Evolutionary conservation across 2,113 vertebrate species (phyloP).

Genomic region (Plecturocebus donacophilus): DNA sequence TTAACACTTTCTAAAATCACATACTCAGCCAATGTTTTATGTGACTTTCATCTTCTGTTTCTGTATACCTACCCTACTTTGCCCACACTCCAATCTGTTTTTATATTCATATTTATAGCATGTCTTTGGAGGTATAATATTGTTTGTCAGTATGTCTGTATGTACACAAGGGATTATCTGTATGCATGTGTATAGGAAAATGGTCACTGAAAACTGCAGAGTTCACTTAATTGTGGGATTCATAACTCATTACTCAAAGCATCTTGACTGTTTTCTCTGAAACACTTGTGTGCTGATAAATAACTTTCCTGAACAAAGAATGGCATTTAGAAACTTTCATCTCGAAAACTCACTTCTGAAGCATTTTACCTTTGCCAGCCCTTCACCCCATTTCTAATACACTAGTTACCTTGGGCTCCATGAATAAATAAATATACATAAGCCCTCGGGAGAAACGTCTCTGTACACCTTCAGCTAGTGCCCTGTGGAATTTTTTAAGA

Average conservation of each 20-base stretch:
- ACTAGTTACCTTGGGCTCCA: conserved; percentile 42
- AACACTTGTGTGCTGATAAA: neutral
- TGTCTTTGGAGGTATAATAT: neutral
- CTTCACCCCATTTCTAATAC: conserved; percentile 3
- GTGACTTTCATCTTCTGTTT: neutral
- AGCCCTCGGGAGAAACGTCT: conserved; percentile 55
- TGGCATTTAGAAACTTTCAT: neutral
- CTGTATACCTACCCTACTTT: neutral
- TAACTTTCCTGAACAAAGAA: conserved; percentile 18
- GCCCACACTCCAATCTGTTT: neutral
- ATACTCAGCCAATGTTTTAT: neutral
- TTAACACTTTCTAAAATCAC: neutral
- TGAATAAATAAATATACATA: conserved; percentile 68
- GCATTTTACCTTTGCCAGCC: neutral
- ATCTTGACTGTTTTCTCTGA: conserved; percentile 23
- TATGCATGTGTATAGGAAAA: neutral
- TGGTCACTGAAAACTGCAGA: neutral
- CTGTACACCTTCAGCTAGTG: conserved; percentile 54
- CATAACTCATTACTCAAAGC: neutral
- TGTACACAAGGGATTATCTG: neutral
- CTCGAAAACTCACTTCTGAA: conserved; percentile 29
- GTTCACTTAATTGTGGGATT: neutral
- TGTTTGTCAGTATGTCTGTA: neutral
- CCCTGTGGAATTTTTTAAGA: conserved; percentile 62
- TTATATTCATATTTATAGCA: neutral